Evolutionary conservation across 2,797 vertebrate species (phyloP).

Genomic region (Hapalemur alaotrensis): DNA sequence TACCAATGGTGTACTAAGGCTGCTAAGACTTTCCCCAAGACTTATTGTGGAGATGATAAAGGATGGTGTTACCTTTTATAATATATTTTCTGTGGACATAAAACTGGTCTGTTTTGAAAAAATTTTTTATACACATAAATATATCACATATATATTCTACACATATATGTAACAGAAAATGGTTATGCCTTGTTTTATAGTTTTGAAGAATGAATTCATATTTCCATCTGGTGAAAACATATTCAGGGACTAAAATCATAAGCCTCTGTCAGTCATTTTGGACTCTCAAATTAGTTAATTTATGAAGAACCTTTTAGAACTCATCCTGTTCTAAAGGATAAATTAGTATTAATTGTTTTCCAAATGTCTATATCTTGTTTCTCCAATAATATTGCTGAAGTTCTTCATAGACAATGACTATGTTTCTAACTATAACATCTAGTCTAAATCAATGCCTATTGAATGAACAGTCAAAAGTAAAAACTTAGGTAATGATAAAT

Average conservation of each 20-base stretch:
- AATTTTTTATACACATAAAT: background rate
- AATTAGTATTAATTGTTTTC: background rate
- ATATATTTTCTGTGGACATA: background rate
- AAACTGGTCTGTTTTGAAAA: background rate
- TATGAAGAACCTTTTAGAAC: slow-evolving; percentile 1
- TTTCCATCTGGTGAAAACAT: slow-evolving; percentile 23
- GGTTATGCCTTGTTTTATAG: background rate
- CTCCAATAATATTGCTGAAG: slow-evolving; percentile 17
- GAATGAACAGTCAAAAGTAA: slow-evolving; percentile 9
- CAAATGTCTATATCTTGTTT: slow-evolving; percentile 7
- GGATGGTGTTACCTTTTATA: background rate
- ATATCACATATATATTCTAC: background rate
- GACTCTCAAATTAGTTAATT: slow-evolving; percentile 23
- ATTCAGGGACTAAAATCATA: background rate
- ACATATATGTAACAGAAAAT: background rate
- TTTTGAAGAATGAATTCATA: slow-evolving; percentile 10
- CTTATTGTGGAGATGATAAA: background rate
- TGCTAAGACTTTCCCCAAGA: background rate
- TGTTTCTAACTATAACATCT: slow-evolving; percentile 15
- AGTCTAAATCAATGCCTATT: background rate
- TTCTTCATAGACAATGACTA: background rate
- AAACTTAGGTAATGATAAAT: slow-evolving; percentile 4
- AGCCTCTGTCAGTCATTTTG: background rate
- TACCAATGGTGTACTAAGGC: background rate
- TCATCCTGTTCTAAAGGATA: slow-evolving; percentile 12